phyloP scores from a whole-genome alignment of 2,888 invertebrate genomes.

The Plagodis dolabraria region DNA sequence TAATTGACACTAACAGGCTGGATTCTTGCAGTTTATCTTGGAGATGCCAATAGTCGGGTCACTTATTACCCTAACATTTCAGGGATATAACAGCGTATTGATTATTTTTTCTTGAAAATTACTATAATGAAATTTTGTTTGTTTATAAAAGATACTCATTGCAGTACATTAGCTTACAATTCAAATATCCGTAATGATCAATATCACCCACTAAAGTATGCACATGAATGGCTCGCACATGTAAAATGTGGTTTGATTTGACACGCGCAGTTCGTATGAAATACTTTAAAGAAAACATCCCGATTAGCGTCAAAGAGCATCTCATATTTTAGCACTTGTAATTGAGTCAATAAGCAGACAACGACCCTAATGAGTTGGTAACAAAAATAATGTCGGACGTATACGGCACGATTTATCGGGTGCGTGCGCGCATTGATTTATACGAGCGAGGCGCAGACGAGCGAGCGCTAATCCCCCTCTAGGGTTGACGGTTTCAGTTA shows the following conservation, averaged over 20 bases:
- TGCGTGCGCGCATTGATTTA: slow-evolving; percentile 81
- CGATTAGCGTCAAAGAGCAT: slow-evolving; percentile 49
- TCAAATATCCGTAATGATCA: slow-evolving; percentile 12
- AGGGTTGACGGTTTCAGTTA: slow-evolving; percentile 58
- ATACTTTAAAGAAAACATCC: slow-evolving; percentile 64
- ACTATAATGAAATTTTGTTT: no score
- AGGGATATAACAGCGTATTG: no score
- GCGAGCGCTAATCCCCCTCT: slow-evolving; percentile 66
- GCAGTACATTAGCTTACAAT: not conserved
- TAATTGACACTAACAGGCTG: no score
- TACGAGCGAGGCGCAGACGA: slow-evolving; percentile 64
- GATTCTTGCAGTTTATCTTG: no score
- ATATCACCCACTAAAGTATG: slow-evolving; percentile 22
- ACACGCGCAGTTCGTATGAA: slow-evolving; percentile 59
- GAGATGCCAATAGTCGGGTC: no score
- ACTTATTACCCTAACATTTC: no score
- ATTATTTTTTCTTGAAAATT: no score
- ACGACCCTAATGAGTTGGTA: slow-evolving; percentile 83
- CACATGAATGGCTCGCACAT: slow-evolving; percentile 26
- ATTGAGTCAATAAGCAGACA: slow-evolving; percentile 82
- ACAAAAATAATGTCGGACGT: slow-evolving; percentile 82
- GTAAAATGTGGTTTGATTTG: slow-evolving; percentile 58
- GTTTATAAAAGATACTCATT: no score
- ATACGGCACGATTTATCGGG: slow-evolving; percentile 78
- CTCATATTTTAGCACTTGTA: slow-evolving; percentile 69